phyloP scores from a whole-genome alignment of 2,113 vertebrate genomes.

The Anser cygnoides region DNA sequence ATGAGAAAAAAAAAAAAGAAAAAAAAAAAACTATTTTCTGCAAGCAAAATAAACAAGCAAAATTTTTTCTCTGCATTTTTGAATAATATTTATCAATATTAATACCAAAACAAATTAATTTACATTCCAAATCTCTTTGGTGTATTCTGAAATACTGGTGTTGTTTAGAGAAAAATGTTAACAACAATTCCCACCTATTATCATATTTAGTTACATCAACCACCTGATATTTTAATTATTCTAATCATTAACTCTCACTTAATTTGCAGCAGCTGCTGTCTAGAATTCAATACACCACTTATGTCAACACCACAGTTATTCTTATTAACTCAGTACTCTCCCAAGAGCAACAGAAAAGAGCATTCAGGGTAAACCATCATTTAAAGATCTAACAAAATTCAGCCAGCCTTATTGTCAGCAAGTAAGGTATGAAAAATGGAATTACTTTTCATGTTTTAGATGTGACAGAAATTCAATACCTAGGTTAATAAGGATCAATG shows the following conservation, averaged over 20 bases:
- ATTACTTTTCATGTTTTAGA: neutral
- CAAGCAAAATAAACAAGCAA: neutral
- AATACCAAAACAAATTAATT: neutral
- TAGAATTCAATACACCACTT: neutral
- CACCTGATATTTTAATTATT: constrained; percentile 34
- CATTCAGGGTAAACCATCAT: neutral
- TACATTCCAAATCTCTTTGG: neutral
- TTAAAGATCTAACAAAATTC: neutral
- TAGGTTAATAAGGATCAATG: constrained; percentile 22
- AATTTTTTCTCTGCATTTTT: neutral
- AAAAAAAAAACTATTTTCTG: no score
- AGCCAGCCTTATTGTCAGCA: neutral
- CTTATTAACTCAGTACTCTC: neutral
- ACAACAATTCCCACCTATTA: neutral
- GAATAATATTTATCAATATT: neutral
- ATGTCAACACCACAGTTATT: neutral
- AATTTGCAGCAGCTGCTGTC: constrained; percentile 34
- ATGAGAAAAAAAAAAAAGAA: neutral
- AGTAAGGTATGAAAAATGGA: constrained; percentile 24
- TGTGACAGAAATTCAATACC: constrained; percentile 19
- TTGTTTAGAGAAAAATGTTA: neutral
- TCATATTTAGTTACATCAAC: neutral
- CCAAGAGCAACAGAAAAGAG: neutral
- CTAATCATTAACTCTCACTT: neutral
- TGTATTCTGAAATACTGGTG: neutral